Conservation (phyloP, 2,797 vertebrate species). For the Florisuga fusca region DNA sequence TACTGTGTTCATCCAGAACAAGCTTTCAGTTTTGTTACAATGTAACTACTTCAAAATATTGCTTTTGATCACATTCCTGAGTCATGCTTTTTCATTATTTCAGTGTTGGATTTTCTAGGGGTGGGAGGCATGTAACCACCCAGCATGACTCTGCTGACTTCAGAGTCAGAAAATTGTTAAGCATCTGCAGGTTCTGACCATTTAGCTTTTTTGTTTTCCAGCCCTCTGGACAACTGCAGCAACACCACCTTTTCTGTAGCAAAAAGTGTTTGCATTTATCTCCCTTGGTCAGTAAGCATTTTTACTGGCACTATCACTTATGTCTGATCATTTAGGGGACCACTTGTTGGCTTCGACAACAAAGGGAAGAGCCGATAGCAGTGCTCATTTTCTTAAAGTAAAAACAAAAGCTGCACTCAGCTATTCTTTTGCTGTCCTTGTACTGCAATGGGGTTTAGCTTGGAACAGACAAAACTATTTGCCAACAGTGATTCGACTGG, state of each 20-base stretch:
- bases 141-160: not conserved
- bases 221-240: not conserved
- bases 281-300: not conserved
- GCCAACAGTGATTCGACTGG: not conserved
- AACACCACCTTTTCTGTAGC: not conserved
- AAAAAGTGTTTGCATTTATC: not conserved
- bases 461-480: not conserved
- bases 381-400: not conserved
- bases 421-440: not conserved
- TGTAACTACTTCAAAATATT: not conserved
- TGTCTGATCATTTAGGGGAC: not conserved
- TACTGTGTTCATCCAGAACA: not conserved
- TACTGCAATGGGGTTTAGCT: not conserved
- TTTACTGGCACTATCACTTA: not conserved
- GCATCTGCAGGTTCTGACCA: not conserved
- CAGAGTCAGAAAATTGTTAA: not conserved
- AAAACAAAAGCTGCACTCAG: not conserved
- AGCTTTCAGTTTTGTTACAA: not conserved
- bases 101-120: not conserved
- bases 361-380: not conserved
- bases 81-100: not conserved
- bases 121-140: not conserved
- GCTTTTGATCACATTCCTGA: not conserved
- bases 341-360: not conserved
- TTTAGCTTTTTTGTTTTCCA: not conserved